Conservation (phyloP, 2,113 vertebrate genomes). For the Neogobius melanostomus region DNA sequence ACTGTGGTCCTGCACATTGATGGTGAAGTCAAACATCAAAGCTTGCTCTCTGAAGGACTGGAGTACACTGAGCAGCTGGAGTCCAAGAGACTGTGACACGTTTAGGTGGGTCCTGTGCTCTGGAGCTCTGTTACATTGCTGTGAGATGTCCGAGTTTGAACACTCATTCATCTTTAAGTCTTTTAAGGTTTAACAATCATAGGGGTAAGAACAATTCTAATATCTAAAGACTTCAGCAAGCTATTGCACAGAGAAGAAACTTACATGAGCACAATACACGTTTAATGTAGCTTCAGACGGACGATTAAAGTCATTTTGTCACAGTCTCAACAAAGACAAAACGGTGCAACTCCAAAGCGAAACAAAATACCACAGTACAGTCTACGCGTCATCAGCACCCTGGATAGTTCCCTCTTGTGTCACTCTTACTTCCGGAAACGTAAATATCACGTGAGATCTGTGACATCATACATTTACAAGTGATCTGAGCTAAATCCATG, state of each 20-base stretch:
- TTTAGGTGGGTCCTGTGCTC: slow-evolving; percentile 79
- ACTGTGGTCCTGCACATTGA: slow-evolving; percentile 84
- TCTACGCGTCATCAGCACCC: slow-evolving; percentile 50
- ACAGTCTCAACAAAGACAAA: background rate
- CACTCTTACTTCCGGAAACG: slow-evolving; percentile 47
- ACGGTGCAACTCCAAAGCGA: background rate
- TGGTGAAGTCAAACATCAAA: slow-evolving; percentile 91
- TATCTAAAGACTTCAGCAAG: background rate
- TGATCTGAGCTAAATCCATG: no score
- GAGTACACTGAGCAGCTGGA: slow-evolving; percentile 86
- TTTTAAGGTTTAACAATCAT: slow-evolving; percentile 9
- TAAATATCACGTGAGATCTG: slow-evolving; percentile 46
- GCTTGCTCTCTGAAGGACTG: slow-evolving; percentile 87
- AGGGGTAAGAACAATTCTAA: background rate
- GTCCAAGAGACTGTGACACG: slow-evolving; percentile 86
- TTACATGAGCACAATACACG: no score
- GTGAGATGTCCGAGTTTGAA: slow-evolving; percentile 31
- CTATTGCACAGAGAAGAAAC: no score
- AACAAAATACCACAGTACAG: background rate
- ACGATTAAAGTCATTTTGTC: background rate
- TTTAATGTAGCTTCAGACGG: background rate
- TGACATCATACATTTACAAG: background rate
- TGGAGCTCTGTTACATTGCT: slow-evolving; percentile 75
- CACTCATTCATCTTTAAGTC: slow-evolving; percentile 44
- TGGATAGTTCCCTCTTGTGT: slow-evolving; percentile 58